A percentile compares a stretch with the other conserved stretches of the same genome.
These are phyloP conservation scores for Diarsia brunnea DNA, from an alignment of 2,888 invertebrate species.

Conservation along the genomic window DNA sequence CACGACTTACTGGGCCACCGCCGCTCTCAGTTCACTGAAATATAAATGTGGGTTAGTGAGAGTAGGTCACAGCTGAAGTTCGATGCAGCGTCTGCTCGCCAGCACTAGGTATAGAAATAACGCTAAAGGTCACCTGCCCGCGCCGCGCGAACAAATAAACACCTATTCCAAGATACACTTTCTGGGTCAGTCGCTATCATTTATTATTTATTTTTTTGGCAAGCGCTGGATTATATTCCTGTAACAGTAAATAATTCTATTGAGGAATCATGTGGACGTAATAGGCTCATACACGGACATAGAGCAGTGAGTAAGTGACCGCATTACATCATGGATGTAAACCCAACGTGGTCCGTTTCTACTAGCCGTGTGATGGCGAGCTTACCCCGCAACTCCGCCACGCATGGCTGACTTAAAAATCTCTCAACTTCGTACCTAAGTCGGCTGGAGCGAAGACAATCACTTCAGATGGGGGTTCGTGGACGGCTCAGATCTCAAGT, in stretches of 20 bases:
- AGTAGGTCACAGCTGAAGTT: constrained; percentile 14
- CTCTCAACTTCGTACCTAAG: no score
- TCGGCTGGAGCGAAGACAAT: no score
- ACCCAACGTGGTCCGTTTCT: neutral
- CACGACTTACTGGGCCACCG: no score
- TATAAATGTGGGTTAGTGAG: neutral
- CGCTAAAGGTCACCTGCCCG: constrained; percentile 15
- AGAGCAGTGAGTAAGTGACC: neutral
- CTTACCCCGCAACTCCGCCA: no score
- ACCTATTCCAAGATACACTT: constrained; percentile 8
- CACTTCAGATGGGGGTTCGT: no score
- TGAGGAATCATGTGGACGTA: neutral
- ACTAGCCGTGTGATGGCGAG: no score
- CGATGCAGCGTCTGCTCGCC: neutral
- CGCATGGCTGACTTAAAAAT: no score
- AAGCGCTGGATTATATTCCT: constrained; percentile 4
- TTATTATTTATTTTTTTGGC: constrained; percentile 11
- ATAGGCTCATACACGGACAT: neutral
- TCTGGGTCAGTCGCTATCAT: constrained; percentile 26
- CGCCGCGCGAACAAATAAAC: constrained; percentile 9
- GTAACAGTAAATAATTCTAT: neutral
- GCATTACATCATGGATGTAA: neutral
- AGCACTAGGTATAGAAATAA: constrained; percentile 9
- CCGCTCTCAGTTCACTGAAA: no score
- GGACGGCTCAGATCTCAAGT: no score